Evolutionary conservation across 2,888 invertebrate species (phyloP), one percentile per base, ranked within the genome.

Genomic region (Tetragonisca angustula): DNA sequence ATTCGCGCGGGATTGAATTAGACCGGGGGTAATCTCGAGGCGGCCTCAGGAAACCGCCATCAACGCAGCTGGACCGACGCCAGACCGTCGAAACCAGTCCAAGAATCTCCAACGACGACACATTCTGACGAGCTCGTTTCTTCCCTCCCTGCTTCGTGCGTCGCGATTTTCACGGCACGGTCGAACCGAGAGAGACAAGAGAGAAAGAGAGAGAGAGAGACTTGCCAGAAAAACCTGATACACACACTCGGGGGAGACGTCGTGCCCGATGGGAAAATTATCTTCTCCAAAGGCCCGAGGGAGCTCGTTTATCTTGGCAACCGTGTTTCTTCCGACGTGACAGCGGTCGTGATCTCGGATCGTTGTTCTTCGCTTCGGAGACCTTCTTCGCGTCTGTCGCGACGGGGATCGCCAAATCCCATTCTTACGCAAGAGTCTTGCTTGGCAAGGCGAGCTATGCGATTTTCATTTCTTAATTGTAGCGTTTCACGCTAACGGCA

Each of bases 21-120:
- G 81, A 78, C 71, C 56, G 54, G 49, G 49, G 27, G 79, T 79
- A 82, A 87, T 86, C 82, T 70, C 74, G 73, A 67, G 68, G 61
- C 69, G 69, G 72, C 76, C 71, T 84, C 61, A 69, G 80, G 65
- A 59, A 78, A 74, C 68, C 32, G 81, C 85, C 85, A 78, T 87
- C 88, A 83, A 87, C 78, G 67, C 76, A 52, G 59, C 77, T 88
- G 88, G 88, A 82, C 64, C 65, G 17, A 19, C 15, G 88, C 88
- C 88, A 88, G 69, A 84, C 73, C 76, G 73, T 71, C 79, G 86
- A 77, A 81, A 83, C 24, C 70, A 61, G 67, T 87, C 72, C 86
- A 82, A 84, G 79, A 84, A 72, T 65, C 70, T 24, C 69, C 75
- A 62, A 85, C 74, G 74, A 49, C 74, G 74, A 21, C 70, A 65